Percentiles rank a stretch among this genome's conserved stretches.
phyloP scores from a whole-genome alignment of 2,113 vertebrate species.

The Callocephalon fimbriatum region DNA sequence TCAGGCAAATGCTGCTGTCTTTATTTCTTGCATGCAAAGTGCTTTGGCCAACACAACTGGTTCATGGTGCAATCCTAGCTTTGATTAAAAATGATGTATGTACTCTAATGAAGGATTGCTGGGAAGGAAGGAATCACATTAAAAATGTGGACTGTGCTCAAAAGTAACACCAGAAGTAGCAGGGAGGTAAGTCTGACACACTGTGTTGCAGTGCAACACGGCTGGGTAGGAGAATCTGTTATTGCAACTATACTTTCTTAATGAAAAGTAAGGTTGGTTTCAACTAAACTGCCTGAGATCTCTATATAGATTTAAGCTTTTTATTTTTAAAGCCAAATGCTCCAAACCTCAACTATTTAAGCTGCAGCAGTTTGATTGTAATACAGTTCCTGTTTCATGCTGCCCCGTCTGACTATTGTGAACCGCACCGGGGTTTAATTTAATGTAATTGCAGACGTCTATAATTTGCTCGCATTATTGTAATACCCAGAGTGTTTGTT shows the following conservation, averaged over 20 bases:
- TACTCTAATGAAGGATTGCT: neutral
- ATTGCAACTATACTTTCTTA: neutral
- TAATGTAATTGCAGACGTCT: neutral
- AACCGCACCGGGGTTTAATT: neutral
- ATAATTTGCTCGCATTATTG: conserved; percentile 3
- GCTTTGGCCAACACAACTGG: neutral
- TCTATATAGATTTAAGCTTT: neutral
- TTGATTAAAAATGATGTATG: neutral
- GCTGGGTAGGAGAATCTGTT: neutral
- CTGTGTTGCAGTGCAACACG: neutral
- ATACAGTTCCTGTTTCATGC: neutral
- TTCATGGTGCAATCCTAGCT: neutral
- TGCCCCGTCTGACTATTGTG: neutral
- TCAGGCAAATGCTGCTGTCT: neutral
- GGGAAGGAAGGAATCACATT: neutral
- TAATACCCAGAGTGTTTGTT: neutral
- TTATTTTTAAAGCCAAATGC: neutral
- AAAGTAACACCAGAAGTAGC: neutral
- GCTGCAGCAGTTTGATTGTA: neutral
- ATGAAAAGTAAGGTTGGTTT: neutral
- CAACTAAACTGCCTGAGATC: neutral
- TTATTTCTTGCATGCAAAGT: neutral
- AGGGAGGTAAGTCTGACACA: neutral
- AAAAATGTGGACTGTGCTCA: neutral
- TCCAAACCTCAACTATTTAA: neutral